A percentile compares a stretch with the other conserved stretches of the same genome.
These are phyloP conservation scores for Lacerta viridis DNA, from an alignment of 2,797 vertebrate genomes.

Conservation along the genomic window DNA sequence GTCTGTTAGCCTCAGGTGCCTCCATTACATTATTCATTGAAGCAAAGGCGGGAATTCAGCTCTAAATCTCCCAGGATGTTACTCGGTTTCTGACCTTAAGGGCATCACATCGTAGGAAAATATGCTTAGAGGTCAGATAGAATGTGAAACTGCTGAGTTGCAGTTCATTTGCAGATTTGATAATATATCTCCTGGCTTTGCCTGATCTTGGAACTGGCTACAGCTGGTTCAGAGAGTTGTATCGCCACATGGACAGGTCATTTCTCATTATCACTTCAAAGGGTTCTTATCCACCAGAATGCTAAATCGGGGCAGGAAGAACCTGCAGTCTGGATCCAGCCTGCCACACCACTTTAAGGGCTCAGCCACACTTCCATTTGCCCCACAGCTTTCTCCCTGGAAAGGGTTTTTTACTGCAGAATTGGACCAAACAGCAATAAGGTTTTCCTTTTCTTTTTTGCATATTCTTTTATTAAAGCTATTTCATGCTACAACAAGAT, in stretches of 20 bases:
- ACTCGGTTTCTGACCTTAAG: constrained; percentile 10
- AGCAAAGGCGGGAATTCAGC: background rate
- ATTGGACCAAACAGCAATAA: no score
- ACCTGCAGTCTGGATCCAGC: no score
- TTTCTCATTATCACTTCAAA: no score
- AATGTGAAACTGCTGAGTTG: background rate
- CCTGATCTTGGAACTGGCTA: background rate
- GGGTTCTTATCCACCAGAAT: background rate
- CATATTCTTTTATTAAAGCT: no score
- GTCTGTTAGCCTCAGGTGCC: background rate
- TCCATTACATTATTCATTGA: constrained; percentile 5
- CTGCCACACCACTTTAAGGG: no score
- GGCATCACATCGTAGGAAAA: background rate
- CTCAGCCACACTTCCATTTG: no score
- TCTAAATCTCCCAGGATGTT: background rate
- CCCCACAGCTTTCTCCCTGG: no score
- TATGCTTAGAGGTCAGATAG: background rate
- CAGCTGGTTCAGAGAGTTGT: background rate
- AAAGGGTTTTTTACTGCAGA: no score
- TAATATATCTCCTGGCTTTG: background rate
- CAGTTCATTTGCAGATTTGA: background rate
- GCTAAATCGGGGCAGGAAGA: background rate
- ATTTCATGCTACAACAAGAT: no score
- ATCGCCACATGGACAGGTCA: background rate
- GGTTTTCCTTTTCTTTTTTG: no score